Percentiles rank a stretch among this genome's conserved stretches.
Conservation (phyloP, 2,113 vertebrate genomes). For the Pogonocichla stellata region DNA sequence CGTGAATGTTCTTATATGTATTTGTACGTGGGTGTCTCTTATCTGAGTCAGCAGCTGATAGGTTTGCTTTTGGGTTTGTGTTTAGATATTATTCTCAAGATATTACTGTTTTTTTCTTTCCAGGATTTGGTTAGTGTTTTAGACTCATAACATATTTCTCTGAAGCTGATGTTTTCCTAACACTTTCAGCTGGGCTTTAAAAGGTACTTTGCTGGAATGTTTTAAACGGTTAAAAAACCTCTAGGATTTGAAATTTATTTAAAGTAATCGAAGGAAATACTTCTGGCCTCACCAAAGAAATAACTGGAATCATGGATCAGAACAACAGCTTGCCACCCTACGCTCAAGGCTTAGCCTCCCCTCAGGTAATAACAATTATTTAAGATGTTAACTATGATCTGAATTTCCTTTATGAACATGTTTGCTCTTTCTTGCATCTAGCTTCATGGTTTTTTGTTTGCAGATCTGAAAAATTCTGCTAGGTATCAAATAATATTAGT, state of each 20-base stretch:
- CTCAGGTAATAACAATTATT: conserved; percentile 80
- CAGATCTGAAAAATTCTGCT: background rate
- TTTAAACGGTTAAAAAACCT: conserved; percentile 8
- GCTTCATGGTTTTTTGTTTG: background rate
- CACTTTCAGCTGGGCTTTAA: background rate
- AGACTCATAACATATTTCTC: background rate
- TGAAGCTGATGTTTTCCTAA: conserved; percentile 37
- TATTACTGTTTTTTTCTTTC: background rate
- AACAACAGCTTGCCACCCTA: conserved; percentile 93
- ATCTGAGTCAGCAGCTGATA: background rate
- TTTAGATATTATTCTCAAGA: background rate
- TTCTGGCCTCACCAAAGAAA: conserved; percentile 42
- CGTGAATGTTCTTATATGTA: background rate
- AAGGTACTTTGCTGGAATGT: conserved; percentile 53
- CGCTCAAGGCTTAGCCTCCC: conserved; percentile 91
- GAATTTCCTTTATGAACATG: background rate
- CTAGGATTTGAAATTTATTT: background rate
- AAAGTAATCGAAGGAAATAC: background rate
- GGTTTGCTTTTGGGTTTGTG: background rate
- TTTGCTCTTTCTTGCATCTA: background rate
- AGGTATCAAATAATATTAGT: background rate
- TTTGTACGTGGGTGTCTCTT: background rate
- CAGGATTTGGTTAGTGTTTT: conserved; percentile 33
- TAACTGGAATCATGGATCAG: conserved; percentile 86
- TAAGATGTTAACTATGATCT: background rate